Percentiles rank a stretch among this genome's conserved stretches.
phyloP scores from a whole-genome alignment of 2,113 vertebrate genomes.

The Psilopsiagon aymara region DNA sequence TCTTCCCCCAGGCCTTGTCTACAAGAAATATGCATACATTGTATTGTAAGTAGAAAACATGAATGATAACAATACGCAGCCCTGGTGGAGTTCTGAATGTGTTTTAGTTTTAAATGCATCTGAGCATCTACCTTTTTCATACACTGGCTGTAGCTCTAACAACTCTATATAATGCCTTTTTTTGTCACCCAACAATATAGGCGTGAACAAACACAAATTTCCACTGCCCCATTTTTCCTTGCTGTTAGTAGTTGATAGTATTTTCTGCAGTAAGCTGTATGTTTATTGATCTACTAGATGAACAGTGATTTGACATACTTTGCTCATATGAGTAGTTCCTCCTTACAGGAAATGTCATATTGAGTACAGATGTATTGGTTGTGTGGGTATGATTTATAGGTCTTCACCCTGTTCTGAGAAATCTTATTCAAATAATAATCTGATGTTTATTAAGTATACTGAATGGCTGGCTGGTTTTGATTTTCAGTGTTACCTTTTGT shows the following conservation, averaged over 20 bases:
- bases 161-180: not conserved
- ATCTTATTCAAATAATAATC: not conserved
- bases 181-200: not conserved
- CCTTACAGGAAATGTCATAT: not conserved
- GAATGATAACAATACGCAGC: not conserved
- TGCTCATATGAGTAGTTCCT: not conserved
- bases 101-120: not conserved
- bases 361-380: not conserved
- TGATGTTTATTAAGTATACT: not conserved
- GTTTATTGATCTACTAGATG: not conserved
- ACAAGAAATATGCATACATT: slow-evolving; percentile 24
- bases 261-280: not conserved
- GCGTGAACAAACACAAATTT: not conserved
- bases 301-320: not conserved
- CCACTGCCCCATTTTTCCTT: not conserved
- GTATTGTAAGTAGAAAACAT: not conserved
- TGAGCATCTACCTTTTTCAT: not conserved
- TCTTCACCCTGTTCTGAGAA: not conserved
- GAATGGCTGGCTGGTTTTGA: not conserved
- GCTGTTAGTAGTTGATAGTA: not conserved
- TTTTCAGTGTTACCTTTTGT: not conserved
- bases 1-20: slow-evolving; percentile 44
- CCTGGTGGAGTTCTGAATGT: not conserved
- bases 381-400: not conserved
- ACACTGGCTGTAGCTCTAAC: not conserved